These are phyloP conservation scores for Torymus tubicola DNA, from an alignment of 2,888 invertebrate species.

Conservation along the genomic window DNA sequence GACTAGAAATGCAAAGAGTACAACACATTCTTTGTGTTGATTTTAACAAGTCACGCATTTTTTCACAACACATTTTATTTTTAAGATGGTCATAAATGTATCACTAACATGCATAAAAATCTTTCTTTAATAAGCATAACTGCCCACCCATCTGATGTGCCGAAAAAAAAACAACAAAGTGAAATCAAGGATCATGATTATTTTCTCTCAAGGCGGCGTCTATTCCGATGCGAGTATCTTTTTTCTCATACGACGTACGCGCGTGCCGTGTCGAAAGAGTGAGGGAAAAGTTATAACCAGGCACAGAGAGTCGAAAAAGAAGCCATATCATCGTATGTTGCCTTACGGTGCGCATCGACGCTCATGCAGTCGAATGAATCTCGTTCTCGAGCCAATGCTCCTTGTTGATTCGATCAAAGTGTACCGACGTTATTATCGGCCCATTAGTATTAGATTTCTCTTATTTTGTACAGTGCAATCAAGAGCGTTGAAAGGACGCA, in stretches of 20 bases:
- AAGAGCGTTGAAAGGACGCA: not conserved
- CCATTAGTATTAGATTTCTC: conserved; percentile 44
- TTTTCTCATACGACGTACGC: not conserved
- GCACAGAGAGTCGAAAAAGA: conserved; percentile 26
- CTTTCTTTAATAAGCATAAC: conserved; percentile 26
- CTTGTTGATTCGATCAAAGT: conserved; percentile 50
- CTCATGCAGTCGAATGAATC: conserved; percentile 31
- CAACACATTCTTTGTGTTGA: too few relatives aligned
- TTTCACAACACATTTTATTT: not conserved
- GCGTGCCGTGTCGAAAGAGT: not conserved
- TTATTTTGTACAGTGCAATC: conserved; percentile 22
- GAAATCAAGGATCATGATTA: conserved; percentile 26
- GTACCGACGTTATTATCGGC: conserved; percentile 47
- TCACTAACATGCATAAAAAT: too few relatives aligned
- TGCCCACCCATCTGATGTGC: conserved; percentile 27
- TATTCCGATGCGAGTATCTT: conserved; percentile 25
- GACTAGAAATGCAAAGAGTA: too few relatives aligned
- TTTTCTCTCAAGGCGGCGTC: conserved; percentile 34
- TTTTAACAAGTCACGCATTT: not conserved
- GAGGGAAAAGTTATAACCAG: conserved; percentile 17
- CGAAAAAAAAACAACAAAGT: conserved; percentile 23
- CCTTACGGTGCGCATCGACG: conserved; percentile 23
- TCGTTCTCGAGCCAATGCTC: conserved; percentile 33
- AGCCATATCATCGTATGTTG: conserved; percentile 48
- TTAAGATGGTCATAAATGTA: not conserved